phyloP scores from a whole-genome alignment of 2,797 vertebrate genomes.

The Loriculus beryllinus region DNA sequence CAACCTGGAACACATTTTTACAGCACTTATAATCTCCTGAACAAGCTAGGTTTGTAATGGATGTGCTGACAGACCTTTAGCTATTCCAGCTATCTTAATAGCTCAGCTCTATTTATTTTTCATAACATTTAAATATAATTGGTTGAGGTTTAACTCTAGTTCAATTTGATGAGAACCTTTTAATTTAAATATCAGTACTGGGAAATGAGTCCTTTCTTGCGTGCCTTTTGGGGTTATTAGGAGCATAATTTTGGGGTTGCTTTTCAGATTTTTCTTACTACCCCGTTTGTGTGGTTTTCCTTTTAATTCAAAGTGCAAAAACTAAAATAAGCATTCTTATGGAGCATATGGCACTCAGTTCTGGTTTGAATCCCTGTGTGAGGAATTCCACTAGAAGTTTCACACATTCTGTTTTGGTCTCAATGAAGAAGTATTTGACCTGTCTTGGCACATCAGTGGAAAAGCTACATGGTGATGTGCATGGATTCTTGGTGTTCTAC shows the following conservation, averaged over 20 bases:
- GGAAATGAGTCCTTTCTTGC: slow-evolving; percentile 49
- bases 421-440: neutral
- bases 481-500: neutral
- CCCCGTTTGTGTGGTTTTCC: slow-evolving; percentile 23
- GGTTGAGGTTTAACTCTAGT: slow-evolving; percentile 62
- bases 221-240: neutral
- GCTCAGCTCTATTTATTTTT: slow-evolving; percentile 81
- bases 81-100: slow-evolving; percentile 69
- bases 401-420: neutral
- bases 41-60: slow-evolving; percentile 74
- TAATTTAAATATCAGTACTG: slow-evolving; percentile 65
- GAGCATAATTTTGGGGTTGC: neutral
- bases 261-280: slow-evolving; percentile 46
- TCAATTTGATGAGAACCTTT: slow-evolving; percentile 68
- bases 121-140: slow-evolving; percentile 79
- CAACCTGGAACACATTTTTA: slow-evolving; percentile 75
- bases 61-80: slow-evolving; percentile 76
- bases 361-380: neutral
- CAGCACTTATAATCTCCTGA: slow-evolving; percentile 73
- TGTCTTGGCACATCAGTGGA: neutral
- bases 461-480: neutral
- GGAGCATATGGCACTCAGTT: neutral
- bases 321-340: neutral
- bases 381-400: neutral
- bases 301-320: slow-evolving; percentile 1